Evolutionary conservation across 2,888 invertebrate genomes (phyloP).

Genomic region (Gasteruption jaculator): DNA sequence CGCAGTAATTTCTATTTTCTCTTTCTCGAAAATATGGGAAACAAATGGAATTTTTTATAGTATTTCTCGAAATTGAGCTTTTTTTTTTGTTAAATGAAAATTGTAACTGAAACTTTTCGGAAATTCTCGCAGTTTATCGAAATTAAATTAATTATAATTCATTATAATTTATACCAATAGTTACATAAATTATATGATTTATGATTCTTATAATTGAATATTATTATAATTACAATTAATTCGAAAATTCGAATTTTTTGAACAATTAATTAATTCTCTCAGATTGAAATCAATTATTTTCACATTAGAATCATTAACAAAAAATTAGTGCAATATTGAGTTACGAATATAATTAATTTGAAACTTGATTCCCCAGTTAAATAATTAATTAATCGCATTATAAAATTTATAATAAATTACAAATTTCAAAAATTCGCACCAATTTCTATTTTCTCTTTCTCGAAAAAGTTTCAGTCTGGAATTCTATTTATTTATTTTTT

Average conservation of each 20-base stretch:
- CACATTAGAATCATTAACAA: background rate
- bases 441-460: no score
- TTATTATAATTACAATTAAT: constrained; percentile 1
- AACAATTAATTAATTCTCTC: background rate
- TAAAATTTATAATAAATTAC: constrained; percentile 9
- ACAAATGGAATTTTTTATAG: no score
- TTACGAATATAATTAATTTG: no score
- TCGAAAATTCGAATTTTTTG: constrained; percentile 2
- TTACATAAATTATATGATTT: no score
- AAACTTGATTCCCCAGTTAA: constrained; percentile 7
- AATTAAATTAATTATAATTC: background rate
- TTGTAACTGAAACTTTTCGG: no score
- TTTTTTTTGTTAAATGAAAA: no score
- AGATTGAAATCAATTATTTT: background rate
- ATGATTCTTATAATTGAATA: background rate
- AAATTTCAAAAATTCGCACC: constrained; percentile 3
- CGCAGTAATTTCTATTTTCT: no score
- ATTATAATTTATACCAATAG: constrained; percentile 2
- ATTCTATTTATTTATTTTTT: background rate
- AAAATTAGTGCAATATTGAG: background rate
- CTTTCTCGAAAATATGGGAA: no score
- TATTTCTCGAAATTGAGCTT: no score
- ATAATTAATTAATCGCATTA: background rate
- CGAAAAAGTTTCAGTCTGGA: no score
- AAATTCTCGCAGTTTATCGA: constrained; percentile 3